Evolutionary conservation across 2,888 invertebrate species (phyloP).

Genomic region (Hyppa rectilinea): DNA sequence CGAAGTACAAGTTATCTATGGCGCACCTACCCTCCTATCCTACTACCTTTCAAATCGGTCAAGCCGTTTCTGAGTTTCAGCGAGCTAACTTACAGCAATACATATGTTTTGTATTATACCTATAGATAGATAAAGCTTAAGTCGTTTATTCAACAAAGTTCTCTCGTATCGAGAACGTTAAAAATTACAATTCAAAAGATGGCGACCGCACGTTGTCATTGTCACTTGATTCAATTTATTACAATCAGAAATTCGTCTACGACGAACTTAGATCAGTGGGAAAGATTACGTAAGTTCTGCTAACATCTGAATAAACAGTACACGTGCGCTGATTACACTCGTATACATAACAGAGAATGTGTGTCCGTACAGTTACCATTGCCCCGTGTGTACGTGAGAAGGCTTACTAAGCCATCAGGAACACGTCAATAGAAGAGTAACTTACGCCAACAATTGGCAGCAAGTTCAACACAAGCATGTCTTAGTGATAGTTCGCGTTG

Average conservation of each 20-base stretch:
- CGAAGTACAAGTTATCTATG: no score
- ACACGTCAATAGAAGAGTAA: background rate
- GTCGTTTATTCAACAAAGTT: background rate
- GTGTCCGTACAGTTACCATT: background rate
- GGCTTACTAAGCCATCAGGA: background rate
- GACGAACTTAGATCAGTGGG: background rate
- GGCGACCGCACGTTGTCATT: background rate
- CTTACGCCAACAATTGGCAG: background rate
- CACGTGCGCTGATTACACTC: conserved; percentile 19
- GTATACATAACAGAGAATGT: background rate
- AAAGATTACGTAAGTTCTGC: conserved; percentile 38
- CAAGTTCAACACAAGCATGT: no score
- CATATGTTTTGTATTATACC: no score
- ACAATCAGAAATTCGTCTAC: conserved; percentile 22
- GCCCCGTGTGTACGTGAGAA: conserved; percentile 4
- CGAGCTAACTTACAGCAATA: no score
- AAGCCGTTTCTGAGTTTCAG: no score
- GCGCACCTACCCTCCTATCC: no score
- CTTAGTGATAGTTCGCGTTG: background rate
- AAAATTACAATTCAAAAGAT: conserved; percentile 6
- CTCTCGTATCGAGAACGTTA: background rate
- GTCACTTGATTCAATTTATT: conserved; percentile 34
- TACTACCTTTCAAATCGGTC: no score
- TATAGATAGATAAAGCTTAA: background rate
- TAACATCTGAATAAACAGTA: conserved; percentile 46